A percentile compares a stretch with the other conserved stretches of the same genome.
Evolutionary conservation across 2,113 vertebrate species (phyloP).

Genomic region (Lutjanus erythropterus): DNA sequence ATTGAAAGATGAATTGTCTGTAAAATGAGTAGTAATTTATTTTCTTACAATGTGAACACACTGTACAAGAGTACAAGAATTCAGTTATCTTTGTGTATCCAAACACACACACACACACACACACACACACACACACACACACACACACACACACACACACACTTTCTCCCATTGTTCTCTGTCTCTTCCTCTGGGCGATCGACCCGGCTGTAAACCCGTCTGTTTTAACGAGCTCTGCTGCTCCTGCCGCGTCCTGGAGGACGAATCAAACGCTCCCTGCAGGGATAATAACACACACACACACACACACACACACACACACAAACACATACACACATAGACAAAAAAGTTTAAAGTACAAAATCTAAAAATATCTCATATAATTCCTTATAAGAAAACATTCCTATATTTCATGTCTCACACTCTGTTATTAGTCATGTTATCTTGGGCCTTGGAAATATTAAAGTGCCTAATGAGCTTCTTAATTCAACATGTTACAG

Average conservation of each 20-base stretch:
- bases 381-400: no score
- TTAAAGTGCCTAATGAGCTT: no score
- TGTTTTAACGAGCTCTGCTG: slow-evolving; percentile 59
- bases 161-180: slow-evolving; percentile 36
- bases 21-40: not conserved
- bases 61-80: not conserved
- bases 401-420: no score
- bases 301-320: not conserved
- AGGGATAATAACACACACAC: slow-evolving; percentile 27
- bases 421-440: no score
- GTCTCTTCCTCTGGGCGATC: slow-evolving; percentile 37
- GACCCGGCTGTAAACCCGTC: slow-evolving; percentile 36
- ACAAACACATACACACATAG: not conserved
- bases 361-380: not conserved
- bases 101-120: not conserved
- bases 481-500: no score
- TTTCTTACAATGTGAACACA: not conserved
- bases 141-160: not conserved
- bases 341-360: not conserved
- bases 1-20: not conserved
- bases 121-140: not conserved
- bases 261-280: slow-evolving; percentile 46
- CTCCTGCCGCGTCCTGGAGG: slow-evolving; percentile 38
- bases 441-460: no score
- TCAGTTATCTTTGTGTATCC: not conserved